A percentile compares a stretch with the other conserved stretches of the same genome.
These are phyloP conservation scores for Euzetes globulus DNA, from an alignment of 2,888 invertebrate species.

Conservation along the genomic window DNA sequence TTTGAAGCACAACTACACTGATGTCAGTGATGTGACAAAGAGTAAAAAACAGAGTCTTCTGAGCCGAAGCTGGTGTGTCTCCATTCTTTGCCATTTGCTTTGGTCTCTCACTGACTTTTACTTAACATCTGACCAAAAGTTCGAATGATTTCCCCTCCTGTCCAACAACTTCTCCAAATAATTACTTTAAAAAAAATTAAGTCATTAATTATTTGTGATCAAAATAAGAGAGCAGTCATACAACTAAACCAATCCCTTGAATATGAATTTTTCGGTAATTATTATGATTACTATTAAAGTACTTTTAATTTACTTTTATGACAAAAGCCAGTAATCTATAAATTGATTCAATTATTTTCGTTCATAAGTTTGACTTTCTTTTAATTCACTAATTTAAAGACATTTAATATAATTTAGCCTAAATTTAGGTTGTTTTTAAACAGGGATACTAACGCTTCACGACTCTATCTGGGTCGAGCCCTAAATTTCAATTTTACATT, in stretches of 20 bases:
- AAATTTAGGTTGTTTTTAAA: too few relatives aligned
- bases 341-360: too few relatives aligned
- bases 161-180: neutral
- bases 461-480: too few relatives aligned
- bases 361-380: too few relatives aligned
- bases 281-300: too few relatives aligned
- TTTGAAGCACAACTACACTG: neutral
- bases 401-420: too few relatives aligned
- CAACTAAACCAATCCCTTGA: neutral
- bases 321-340: too few relatives aligned
- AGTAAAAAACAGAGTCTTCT: conserved; percentile 12
- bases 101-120: conserved; percentile 32
- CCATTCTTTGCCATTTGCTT: conserved; percentile 21
- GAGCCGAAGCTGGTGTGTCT: conserved; percentile 19
- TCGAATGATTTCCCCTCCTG: neutral
- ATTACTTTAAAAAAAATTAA: neutral
- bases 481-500: too few relatives aligned
- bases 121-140: neutral
- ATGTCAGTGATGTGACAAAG: neutral
- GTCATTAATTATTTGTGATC: neutral
- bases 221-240: neutral
- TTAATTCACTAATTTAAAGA: too few relatives aligned
- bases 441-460: too few relatives aligned
- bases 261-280: too few relatives aligned
- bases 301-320: too few relatives aligned